Percentiles rank a stretch among this genome's conserved stretches.
These are phyloP conservation scores for Caenorhabditis afra DNA, from an alignment of 2,888 invertebrate species.

Conservation along the genomic window DNA sequence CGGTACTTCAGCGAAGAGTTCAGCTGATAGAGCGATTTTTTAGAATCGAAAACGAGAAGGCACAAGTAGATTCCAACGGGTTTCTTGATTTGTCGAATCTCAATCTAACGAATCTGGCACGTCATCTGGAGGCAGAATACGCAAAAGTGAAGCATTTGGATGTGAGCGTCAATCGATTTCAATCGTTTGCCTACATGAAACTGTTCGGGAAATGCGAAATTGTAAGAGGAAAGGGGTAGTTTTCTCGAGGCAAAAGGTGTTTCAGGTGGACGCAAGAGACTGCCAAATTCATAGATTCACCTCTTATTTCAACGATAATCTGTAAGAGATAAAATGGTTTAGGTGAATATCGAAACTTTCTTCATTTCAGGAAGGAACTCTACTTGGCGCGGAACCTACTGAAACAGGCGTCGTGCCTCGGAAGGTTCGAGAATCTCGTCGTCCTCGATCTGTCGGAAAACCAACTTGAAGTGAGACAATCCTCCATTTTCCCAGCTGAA, in stretches of 20 bases:
- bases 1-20: constrained; percentile 13
- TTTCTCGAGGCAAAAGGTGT: background rate
- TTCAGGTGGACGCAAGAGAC: constrained; percentile 44
- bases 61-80: constrained; percentile 31
- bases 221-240: constrained; percentile 11
- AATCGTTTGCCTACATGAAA: constrained; percentile 38
- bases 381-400: constrained; percentile 36
- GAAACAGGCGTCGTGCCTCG: constrained; percentile 20
- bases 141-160: constrained; percentile 31
- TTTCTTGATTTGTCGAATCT: constrained; percentile 42
- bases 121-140: constrained; percentile 38
- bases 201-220: constrained; percentile 49
- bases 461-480: constrained; percentile 23
- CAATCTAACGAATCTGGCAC: constrained; percentile 41
- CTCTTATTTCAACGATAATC: constrained; percentile 26
- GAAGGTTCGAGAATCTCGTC: constrained; percentile 34
- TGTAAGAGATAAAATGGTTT: constrained; percentile 15
- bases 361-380: constrained; percentile 30
- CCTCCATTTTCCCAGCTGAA: too few relatives aligned
- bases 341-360: background rate
- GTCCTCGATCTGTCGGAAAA: constrained; percentile 39
- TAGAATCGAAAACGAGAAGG: constrained; percentile 53
- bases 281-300: constrained; percentile 42
- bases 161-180: constrained; percentile 27
- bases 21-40: background rate